phyloP scores from a whole-genome alignment of 2,888 invertebrate species.

The Cantharis lateralis region DNA sequence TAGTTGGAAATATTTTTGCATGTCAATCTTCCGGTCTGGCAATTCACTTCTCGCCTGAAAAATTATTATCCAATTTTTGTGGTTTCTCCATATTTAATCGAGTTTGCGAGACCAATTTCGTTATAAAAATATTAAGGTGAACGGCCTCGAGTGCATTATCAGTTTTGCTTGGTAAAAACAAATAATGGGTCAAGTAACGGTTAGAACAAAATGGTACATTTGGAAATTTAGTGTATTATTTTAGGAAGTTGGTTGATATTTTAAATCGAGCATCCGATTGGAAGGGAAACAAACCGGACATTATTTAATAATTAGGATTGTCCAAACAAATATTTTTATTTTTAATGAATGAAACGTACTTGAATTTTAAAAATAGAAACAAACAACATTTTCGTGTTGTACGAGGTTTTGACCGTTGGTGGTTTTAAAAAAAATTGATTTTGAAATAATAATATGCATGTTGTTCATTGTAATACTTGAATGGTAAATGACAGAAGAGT shows the following conservation, averaged over 20 bases:
- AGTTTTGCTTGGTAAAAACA: not conserved
- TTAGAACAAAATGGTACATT: not conserved
- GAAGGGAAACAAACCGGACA: not conserved
- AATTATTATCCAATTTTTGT: not conserved
- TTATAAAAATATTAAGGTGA: not conserved
- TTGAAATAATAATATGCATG: not conserved
- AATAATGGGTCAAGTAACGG: constrained; percentile 3
- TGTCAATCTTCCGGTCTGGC: not conserved
- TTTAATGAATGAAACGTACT: not conserved
- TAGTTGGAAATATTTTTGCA: not conserved
- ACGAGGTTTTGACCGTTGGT: not conserved
- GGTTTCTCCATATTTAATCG: not conserved
- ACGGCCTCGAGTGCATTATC: not conserved
- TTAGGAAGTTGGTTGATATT: too few relatives aligned
- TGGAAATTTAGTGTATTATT: not conserved
- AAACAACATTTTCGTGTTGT: not conserved
- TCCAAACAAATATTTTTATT: not conserved
- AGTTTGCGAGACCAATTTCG: not conserved
- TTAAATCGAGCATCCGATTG: not conserved
- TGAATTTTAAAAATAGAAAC: not conserved
- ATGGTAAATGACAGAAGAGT: constrained; percentile 25
- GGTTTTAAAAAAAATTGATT: not conserved
- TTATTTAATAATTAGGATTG: not conserved
- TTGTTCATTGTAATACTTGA: not conserved
- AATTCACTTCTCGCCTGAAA: not conserved